These are phyloP conservation scores for Aurelia coerulea DNA, from an alignment of 30 jellyfish, hydroid and myxozoan species.

Conservation along the genomic window DNA sequence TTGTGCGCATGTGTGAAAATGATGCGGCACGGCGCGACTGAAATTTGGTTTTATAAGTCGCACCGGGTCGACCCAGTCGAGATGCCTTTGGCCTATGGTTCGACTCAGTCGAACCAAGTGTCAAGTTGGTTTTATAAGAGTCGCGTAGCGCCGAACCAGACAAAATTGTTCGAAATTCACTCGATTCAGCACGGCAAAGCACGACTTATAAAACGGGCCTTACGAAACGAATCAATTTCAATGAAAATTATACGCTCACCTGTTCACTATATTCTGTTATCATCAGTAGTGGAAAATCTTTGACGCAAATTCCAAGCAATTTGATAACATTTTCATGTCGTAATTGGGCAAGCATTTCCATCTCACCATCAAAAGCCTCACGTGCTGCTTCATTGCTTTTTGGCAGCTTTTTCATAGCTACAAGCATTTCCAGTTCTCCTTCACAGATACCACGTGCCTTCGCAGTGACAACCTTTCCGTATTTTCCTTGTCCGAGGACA, in stretches of 20 bases:
- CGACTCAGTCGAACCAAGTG: too few relatives aligned
- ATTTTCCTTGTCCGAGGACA: slow-evolving; percentile 84
- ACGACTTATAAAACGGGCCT: too few relatives aligned
- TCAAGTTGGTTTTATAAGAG: too few relatives aligned
- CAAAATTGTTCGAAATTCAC: too few relatives aligned
- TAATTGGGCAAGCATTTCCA: slow-evolving; percentile 77
- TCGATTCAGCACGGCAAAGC: too few relatives aligned
- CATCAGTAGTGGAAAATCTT: slow-evolving; percentile 67
- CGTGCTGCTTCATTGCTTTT: slow-evolving; percentile 59
- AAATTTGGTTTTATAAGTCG: too few relatives aligned
- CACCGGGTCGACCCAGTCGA: too few relatives aligned
- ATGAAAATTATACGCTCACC: slow-evolving; percentile 39
- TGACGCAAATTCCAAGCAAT: slow-evolving; percentile 76
- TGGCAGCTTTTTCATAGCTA: slow-evolving; percentile 78
- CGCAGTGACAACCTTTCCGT: slow-evolving; percentile 87
- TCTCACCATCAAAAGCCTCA: slow-evolving; percentile 80
- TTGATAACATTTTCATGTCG: slow-evolving; percentile 71
- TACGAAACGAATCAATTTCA: too few relatives aligned
- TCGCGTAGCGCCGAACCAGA: too few relatives aligned
- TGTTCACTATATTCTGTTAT: slow-evolving; percentile 86
- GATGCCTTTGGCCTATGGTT: too few relatives aligned
- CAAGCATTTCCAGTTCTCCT: slow-evolving; percentile 66
- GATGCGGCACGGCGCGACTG: too few relatives aligned
- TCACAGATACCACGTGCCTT: slow-evolving; percentile 78
- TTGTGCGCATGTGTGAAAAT: too few relatives aligned